Percentiles rank a stretch among this genome's conserved stretches.
phyloP scores from a whole-genome alignment of 2,797 vertebrate species.

The Lithobates pipiens region DNA sequence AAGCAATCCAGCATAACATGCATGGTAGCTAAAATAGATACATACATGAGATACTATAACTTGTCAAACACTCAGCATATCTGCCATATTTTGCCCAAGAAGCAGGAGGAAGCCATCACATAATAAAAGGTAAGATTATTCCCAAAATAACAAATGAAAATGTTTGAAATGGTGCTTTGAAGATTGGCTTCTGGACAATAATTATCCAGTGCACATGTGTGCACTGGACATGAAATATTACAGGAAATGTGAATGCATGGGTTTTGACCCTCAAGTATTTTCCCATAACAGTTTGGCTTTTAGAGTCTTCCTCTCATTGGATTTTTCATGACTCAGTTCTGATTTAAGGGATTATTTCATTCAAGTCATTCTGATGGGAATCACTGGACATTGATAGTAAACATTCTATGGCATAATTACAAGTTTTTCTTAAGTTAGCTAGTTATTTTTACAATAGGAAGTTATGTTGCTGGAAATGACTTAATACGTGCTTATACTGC shows the following conservation, averaged over 20 bases:
- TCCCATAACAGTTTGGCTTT: conserved; percentile 27
- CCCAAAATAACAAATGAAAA: neutral
- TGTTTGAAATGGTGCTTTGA: neutral
- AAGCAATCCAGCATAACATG: no score
- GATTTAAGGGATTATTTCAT: conserved; percentile 33
- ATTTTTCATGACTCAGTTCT: conserved; percentile 20
- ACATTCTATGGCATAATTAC: conserved; percentile 6
- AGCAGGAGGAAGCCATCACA: neutral
- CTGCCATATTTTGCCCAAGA: no score
- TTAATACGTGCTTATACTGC: neutral
- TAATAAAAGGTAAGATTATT: neutral
- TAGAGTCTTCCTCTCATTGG: neutral
- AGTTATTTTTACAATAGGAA: neutral
- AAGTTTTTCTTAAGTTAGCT: neutral
- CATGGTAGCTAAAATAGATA: no score
- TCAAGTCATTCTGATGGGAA: neutral
- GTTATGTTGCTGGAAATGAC: conserved; percentile 1
- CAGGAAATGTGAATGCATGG: conserved; percentile 31
- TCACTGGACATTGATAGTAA: conserved; percentile 9
- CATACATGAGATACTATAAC: no score
- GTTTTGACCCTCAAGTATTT: conserved; percentile 24
- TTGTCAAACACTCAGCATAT: no score
- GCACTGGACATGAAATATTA: conserved; percentile 7
- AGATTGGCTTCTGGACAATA: neutral
- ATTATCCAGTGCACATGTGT: neutral